Percentiles rank a stretch among this genome's conserved stretches.
Evolutionary conservation across 2,113 vertebrate species (phyloP).

Genomic region (Tursiops truncatus): DNA sequence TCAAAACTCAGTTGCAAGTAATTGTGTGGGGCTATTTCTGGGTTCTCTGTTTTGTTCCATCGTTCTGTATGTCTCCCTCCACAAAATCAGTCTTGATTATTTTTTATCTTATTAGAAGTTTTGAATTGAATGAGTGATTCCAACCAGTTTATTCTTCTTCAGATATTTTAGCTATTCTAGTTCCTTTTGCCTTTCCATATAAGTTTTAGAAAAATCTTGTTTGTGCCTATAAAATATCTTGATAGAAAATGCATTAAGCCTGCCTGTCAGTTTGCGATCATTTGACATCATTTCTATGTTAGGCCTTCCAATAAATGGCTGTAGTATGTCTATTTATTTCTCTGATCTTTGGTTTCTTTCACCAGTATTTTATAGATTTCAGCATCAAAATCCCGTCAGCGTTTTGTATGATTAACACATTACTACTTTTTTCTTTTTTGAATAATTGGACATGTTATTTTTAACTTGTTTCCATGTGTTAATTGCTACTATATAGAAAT

Average conservation of each 20-base stretch:
- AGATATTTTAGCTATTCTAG: background rate
- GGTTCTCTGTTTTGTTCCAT: background rate
- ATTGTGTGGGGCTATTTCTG: background rate
- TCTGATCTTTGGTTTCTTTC: background rate
- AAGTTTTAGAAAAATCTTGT: background rate
- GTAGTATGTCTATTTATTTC: background rate
- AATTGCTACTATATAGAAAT: background rate
- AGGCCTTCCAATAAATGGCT: background rate
- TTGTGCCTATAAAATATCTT: background rate
- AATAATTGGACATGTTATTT: background rate
- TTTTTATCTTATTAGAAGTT: background rate
- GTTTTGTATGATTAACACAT: background rate
- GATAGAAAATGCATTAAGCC: background rate
- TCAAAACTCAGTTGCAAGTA: background rate
- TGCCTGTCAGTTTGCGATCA: background rate
- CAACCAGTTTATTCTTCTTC: background rate
- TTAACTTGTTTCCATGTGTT: background rate
- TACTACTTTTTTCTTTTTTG: background rate
- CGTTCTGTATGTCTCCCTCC: background rate
- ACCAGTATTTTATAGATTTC: background rate
- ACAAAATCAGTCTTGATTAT: background rate
- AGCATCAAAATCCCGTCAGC: background rate
- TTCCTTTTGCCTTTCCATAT: background rate
- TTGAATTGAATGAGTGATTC: background rate
- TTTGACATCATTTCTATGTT: background rate